phyloP scores from a whole-genome alignment of 2,113 vertebrate species.

The Gallinago jamesoni region DNA sequence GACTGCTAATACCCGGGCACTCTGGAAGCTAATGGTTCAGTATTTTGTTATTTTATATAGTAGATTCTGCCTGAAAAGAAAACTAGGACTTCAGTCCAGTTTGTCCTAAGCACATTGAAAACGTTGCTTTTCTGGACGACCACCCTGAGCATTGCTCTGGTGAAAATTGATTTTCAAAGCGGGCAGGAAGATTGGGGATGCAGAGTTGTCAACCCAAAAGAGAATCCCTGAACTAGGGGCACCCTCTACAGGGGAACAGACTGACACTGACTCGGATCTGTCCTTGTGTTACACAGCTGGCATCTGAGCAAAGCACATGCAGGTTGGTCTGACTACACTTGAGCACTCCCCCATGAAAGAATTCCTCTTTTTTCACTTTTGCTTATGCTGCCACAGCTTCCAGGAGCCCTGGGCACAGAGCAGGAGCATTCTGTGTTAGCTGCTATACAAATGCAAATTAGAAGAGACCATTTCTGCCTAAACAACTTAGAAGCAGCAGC shows the following conservation, averaged over 20 bases:
- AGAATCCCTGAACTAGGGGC: constrained; percentile 47
- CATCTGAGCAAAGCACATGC: neutral
- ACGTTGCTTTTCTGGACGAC: neutral
- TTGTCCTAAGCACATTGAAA: neutral
- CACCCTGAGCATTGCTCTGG: neutral
- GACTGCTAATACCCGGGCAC: neutral
- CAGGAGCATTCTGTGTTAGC: neutral
- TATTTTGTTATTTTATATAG: neutral
- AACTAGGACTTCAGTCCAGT: neutral
- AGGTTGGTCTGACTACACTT: neutral
- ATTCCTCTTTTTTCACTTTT: neutral
- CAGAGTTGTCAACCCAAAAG: neutral
- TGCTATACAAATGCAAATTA: neutral
- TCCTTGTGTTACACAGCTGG: neutral
- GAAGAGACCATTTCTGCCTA: neutral
- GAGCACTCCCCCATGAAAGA: neutral
- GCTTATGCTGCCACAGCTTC: neutral
- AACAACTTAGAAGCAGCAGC: constrained; percentile 1
- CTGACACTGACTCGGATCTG: neutral
- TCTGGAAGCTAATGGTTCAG: neutral
- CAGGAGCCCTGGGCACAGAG: neutral
- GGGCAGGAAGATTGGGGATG: neutral
- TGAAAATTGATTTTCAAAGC: neutral
- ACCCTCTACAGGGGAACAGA: constrained; percentile 67
- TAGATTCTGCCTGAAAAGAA: neutral